These are phyloP conservation scores for Pandemis cinnamomeana DNA, from an alignment of 2,888 invertebrate species.

Conservation along the genomic window DNA sequence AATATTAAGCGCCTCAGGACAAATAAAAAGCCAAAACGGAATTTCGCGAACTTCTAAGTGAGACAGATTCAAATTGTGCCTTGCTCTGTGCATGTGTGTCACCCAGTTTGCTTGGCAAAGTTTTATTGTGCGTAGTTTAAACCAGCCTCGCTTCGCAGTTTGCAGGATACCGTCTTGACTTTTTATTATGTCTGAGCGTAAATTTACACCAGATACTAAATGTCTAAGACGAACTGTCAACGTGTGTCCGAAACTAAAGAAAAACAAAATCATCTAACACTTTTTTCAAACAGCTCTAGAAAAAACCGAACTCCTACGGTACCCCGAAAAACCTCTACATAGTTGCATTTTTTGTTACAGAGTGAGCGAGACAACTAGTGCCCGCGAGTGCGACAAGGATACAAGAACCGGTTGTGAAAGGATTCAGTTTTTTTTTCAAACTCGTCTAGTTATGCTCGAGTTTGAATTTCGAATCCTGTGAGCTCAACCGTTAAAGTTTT, in stretches of 20 bases:
- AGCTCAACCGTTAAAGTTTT: slow-evolving; percentile 56
- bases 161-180: no score
- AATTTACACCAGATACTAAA: no score
- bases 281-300: background rate
- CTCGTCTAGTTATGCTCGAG: slow-evolving; percentile 73
- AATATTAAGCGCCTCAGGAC: no score
- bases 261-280: background rate
- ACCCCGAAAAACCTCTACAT: slow-evolving; percentile 54
- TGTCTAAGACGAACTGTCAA: no score
- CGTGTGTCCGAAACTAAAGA: background rate
- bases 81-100: no score
- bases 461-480: slow-evolving; percentile 62
- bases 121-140: no score
- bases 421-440: slow-evolving; percentile 53
- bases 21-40: no score
- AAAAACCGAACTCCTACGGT: slow-evolving; percentile 1
- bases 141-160: no score
- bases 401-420: slow-evolving; percentile 60
- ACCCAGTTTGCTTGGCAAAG: no score
- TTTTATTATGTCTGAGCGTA: no score
- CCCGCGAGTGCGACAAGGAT: slow-evolving; percentile 60
- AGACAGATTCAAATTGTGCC: no score
- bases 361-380: slow-evolving; percentile 63
- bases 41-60: no score
- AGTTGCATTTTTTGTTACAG: slow-evolving; percentile 77